phyloP scores from a whole-genome alignment of 2,888 invertebrate genomes.

The Drymonia ruficornis region DNA sequence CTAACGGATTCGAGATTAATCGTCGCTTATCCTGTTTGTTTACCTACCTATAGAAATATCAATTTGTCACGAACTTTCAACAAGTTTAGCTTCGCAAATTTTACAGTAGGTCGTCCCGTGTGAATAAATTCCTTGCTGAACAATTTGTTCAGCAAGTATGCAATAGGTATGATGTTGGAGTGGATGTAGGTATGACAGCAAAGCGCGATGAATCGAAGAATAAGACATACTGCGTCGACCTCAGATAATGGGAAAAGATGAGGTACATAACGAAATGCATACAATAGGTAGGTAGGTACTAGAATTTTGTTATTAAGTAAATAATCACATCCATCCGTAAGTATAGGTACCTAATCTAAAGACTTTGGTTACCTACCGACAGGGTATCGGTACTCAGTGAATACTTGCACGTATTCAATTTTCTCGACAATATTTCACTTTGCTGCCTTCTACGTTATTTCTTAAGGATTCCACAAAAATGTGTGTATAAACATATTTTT shows the following conservation, averaged over 20 bases:
- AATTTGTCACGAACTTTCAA: conserved; percentile 13
- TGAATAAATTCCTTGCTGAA: too few relatives aligned
- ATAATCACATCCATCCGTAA: conserved; percentile 18
- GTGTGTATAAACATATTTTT: conserved; percentile 12
- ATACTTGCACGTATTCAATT: conserved; percentile 79
- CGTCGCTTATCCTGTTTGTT: conserved; percentile 23
- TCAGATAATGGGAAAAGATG: too few relatives aligned
- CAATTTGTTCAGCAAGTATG: too few relatives aligned
- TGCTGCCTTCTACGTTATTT: conserved; percentile 58
- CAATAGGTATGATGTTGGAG: too few relatives aligned
- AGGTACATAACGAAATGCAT: too few relatives aligned
- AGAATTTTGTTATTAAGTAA: conserved; percentile 13
- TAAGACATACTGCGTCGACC: too few relatives aligned
- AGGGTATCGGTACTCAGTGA: conserved; percentile 52
- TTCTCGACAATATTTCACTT: conserved; percentile 74
- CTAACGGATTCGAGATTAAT: conserved; percentile 31
- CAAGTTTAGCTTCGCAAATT: not conserved
- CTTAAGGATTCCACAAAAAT: conserved; percentile 53
- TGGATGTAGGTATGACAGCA: too few relatives aligned
- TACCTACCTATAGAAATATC: conserved; percentile 18
- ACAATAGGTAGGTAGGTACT: conserved; percentile 3
- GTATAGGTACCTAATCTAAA: conserved; percentile 18
- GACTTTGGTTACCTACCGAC: conserved; percentile 21
- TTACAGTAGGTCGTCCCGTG: too few relatives aligned
- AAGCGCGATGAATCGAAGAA: too few relatives aligned